Evolutionary conservation across 2,888 invertebrate species (phyloP), one percentile per base, ranked within the genome.

Genomic region (Axea sp.): DNA sequence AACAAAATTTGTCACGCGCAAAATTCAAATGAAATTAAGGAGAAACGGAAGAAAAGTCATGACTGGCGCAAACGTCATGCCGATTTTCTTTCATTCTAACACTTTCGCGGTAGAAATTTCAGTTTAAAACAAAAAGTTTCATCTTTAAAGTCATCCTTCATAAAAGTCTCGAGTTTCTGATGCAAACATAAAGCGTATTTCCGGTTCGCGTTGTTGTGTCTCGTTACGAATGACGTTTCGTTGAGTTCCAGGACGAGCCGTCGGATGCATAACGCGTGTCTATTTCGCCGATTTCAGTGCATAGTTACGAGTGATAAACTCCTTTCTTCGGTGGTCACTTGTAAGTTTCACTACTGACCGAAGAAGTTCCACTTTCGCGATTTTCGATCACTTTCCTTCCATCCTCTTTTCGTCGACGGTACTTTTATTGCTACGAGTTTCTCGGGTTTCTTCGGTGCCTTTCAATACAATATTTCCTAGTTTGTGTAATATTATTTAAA

Each of bases 311-410:
- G 60, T 65, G 65, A 68, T 69, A 57, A 74, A 68, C 64, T 59
- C 57, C 55, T 73, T 67, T 39, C 68, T 57, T 30, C 73, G 47
- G 30, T 49, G 55, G 53, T 53, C 41, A 67, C 55, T 73, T 68
- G 68, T 73, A 68, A 73, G 68, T 60, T 73, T 73, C 57, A 68
- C 67, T 45, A 62, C 57, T 57, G 49, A 35, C 62, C 68, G 68
- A 62, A 41, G 43, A 51, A 73, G 68, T 73, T 73, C 62, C 68
- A 68, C 73, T 73, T 73, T 73, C 73, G 68, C 68, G 68, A 55
- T 68, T 62, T 45, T 57, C 62, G 43, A 68, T 73, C 62, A 62
- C 73, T 73, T 73, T 73, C 62, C 47, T 73, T 51, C 22, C 57
- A 68, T 64, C 73, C 62, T 62, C 55, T 15, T 67, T 47, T 53